phyloP scores from a whole-genome alignment of 2,888 invertebrate genomes.

The Drosophila tripunctata region DNA sequence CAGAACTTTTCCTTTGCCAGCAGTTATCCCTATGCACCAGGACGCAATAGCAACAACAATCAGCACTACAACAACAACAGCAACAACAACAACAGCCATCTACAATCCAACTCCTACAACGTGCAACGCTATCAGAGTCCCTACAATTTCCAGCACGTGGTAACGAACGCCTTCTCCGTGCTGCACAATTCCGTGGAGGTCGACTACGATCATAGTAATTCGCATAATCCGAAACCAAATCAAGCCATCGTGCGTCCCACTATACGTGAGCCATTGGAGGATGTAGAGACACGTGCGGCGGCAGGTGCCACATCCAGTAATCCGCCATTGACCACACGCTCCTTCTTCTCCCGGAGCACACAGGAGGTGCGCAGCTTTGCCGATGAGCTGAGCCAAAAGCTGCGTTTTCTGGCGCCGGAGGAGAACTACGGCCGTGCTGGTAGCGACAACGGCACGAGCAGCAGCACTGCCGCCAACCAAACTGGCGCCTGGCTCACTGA shows the following conservation, averaged over 20 bases:
- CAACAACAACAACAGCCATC: conserved; percentile 37
- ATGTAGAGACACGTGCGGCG: conserved; percentile 41
- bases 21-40: conserved; percentile 73
- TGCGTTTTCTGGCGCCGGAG: conserved; percentile 88
- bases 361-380: conserved; percentile 86
- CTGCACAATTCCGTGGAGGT: conserved; percentile 62
- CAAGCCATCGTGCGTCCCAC: conserved; percentile 86
- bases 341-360: conserved; percentile 69
- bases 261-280: conserved; percentile 76
- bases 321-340: conserved; percentile 84
- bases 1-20: conserved; percentile 80
- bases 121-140: conserved; percentile 65
- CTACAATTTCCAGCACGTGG: conserved; percentile 68
- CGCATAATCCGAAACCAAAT: conserved; percentile 84
- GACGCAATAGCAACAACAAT: conserved; percentile 52
- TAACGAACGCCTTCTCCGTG: conserved; percentile 71
- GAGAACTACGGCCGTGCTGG: conserved; percentile 83
- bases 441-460: conserved; percentile 42
- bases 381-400: conserved; percentile 89
- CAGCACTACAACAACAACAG: conserved; percentile 45
- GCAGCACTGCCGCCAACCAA: conserved; percentile 19
- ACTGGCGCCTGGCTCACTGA: conserved; percentile 39
- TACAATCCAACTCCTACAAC: conserved; percentile 39
- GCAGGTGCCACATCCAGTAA: conserved; percentile 39
- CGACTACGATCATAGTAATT: conserved; percentile 45